Conservation (phyloP, 2,888 invertebrate genomes). For the Deroplatys truncata region DNA sequence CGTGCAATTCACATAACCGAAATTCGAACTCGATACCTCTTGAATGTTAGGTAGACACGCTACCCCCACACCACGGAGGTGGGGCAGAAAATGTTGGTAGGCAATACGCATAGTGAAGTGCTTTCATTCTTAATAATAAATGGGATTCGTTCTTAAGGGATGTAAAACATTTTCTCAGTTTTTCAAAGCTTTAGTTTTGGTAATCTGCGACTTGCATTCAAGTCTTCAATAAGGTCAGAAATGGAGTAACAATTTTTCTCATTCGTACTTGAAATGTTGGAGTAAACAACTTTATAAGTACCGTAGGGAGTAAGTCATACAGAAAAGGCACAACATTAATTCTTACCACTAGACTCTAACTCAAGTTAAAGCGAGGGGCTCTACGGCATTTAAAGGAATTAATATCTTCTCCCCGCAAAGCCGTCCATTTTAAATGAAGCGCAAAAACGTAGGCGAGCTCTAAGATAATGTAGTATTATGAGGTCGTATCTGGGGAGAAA, state of each 20-base stretch:
- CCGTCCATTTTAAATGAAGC: background rate
- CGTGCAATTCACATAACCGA: no score
- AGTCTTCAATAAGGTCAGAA: no score
- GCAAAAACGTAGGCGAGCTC: background rate
- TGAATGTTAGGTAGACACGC: no score
- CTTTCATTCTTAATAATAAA: no score
- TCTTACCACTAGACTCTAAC: background rate
- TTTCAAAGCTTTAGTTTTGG: no score
- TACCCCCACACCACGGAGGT: no score
- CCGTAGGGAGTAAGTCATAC: background rate
- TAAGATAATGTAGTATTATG: background rate
- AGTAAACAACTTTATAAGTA: background rate
- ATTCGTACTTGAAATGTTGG: background rate
- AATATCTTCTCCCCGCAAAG: background rate
- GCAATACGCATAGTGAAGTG: no score
- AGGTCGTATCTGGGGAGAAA: background rate
- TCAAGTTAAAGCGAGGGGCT: background rate
- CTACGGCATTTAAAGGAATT: background rate
- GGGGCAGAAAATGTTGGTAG: no score
- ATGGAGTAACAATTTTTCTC: background rate
- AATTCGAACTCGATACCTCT: no score
- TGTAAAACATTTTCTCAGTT: no score
- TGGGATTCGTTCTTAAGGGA: no score
- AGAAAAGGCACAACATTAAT: background rate
- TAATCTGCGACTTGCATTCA: no score